Evolutionary conservation across 2,113 vertebrate genomes (phyloP).

Genomic region (Triplophysa dalaica): DNA sequence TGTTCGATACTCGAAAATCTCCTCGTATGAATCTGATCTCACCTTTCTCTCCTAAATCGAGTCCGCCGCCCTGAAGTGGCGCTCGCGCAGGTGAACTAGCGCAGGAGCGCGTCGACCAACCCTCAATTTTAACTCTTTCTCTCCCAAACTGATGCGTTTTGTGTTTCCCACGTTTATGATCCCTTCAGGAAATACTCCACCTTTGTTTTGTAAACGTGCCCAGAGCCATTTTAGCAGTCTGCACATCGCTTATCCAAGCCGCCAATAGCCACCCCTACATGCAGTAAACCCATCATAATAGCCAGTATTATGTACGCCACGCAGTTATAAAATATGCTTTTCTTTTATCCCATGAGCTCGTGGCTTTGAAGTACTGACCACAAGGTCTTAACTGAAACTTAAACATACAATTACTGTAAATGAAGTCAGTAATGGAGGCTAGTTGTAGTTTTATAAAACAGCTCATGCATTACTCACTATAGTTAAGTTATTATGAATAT

Average conservation of each 20-base stretch:
- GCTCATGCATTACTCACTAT: too few species aligned
- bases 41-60: background rate
- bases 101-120: background rate
- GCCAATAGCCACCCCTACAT: background rate
- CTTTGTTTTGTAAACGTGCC: conserved; percentile 56
- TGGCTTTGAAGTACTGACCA: background rate
- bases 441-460: background rate
- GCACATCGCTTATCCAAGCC: too few species aligned
- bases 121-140: conserved; percentile 2
- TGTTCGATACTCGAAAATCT: background rate
- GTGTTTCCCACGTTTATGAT: background rate
- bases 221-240: background rate
- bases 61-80: background rate
- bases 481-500: background rate
- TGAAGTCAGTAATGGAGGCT: background rate
- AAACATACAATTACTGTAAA: too few species aligned
- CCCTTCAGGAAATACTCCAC: conserved; percentile 42
- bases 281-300: background rate
- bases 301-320: too few species aligned
- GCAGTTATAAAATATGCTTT: too few species aligned
- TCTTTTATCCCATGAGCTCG: background rate
- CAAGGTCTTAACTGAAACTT: background rate
- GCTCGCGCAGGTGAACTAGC: conserved; percentile 13
- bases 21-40: background rate
- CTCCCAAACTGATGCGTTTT: background rate